Percentiles rank a stretch among this genome's conserved stretches.
Evolutionary conservation across 2,888 invertebrate species (phyloP).

Genomic region (Drosophila formosana): DNA sequence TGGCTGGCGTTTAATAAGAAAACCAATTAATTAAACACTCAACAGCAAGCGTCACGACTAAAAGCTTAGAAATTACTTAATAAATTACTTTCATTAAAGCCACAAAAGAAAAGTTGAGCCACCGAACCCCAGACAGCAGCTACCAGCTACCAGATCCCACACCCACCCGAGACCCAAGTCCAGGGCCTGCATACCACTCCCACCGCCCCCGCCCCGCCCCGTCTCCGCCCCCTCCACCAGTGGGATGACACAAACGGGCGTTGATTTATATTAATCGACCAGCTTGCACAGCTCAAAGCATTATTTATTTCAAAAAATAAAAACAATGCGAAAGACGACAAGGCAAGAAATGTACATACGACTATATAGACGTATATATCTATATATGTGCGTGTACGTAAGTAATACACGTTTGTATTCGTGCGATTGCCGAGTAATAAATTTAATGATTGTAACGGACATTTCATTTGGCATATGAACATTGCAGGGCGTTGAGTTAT

Average conservation of each 20-base stretch:
- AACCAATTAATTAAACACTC: conserved; percentile 75
- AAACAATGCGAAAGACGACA: conserved; percentile 56
- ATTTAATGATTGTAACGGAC: conserved; percentile 49
- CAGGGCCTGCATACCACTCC: background rate
- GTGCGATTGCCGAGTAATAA: conserved; percentile 62
- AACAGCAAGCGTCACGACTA: conserved; percentile 72
- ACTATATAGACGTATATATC: background rate
- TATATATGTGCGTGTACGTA: conserved; percentile 13
- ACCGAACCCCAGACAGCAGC: conserved; percentile 22
- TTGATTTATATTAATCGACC: conserved; percentile 77
- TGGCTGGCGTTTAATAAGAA: conserved; percentile 69
- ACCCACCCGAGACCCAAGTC: conserved; percentile 1
- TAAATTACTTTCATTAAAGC: conserved; percentile 78
- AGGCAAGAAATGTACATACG: conserved; percentile 36
- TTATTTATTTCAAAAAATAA: conserved; percentile 67
- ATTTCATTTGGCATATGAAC: background rate
- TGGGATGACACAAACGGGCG: conserved; percentile 68
- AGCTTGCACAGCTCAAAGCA: conserved; percentile 64
- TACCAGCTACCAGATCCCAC: conserved; percentile 10
- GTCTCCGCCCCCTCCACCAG: conserved; percentile 2
- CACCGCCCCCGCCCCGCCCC: background rate
- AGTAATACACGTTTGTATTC: conserved; percentile 32
- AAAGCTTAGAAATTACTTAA: conserved; percentile 78
- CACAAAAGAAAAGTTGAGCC: conserved; percentile 70
- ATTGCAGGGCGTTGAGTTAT: conserved; percentile 1